Base-by-base conservation (phyloP, 2,888 invertebrate genomes). In the Nysson spinosus region DNA sequence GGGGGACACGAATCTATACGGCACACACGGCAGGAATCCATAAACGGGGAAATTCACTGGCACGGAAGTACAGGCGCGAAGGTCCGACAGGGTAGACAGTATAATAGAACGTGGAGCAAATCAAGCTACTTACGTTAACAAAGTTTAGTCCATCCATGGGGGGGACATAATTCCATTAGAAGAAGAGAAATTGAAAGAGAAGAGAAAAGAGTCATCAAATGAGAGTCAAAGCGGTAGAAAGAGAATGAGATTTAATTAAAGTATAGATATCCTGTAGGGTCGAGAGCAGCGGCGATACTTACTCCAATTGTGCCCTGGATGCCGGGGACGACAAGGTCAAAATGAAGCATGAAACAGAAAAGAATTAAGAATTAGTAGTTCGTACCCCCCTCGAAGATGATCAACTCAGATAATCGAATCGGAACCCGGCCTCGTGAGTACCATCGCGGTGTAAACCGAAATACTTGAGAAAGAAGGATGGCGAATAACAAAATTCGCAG, bases 291-390 rank as follows among this genome's bases (percentile, higher is more conserved):
- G 40, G 32, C 63, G 42, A 77, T 87, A 87, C 87, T 87, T 83
- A 87, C 87, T 87, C 87, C 79, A 87, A 83, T 78, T 87, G 87
- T 71, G 87, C 87, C 84, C 87, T 87, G 85, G 56, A 55, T 69
- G 68, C 76, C 77, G 74, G n/a, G n/a, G n/a, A 68, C 69, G 56
- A 72, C 71, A 67, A 73, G 67, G 68, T 68, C 74, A 68, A 68
- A 79, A 80, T 73, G 73, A 84, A 77, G 89, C 89, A 90, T 90
- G 89, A 75, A 90, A 90, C 87, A 87, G 87, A 86, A 82, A 85
- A 78, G 68, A 81, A 63, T 65, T 42, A 67, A 65, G 58, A 61
- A 66, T 69, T 57, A 71, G 39, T 68, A 39, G 37, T 52, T 11
- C 42, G 28, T 19, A 32, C 22, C 6, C 20, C 9, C n/a, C 12